Evolutionary conservation across 2,113 vertebrate genomes (phyloP), one percentile per base, ranked within the genome.

Genomic region (Rhinolophus sinicus): DNA sequence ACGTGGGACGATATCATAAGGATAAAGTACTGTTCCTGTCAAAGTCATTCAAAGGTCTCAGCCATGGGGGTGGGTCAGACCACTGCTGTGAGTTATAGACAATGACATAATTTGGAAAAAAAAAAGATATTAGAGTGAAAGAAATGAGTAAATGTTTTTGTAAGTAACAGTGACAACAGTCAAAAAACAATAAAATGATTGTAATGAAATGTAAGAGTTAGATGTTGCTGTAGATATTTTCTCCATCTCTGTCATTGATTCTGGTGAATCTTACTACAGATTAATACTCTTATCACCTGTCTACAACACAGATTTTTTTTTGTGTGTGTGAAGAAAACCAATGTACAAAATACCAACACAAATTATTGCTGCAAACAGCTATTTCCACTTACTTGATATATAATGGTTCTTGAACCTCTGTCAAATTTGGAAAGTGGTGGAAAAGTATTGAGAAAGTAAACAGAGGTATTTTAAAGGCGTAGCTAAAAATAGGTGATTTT

Each of bases 361-460:
- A 76, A 73, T 85, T 82, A 69, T 80, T 93, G 8, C 22, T 62
- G 38, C 69, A 97, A 78, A 82, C 54, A 77, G 4, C 85, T 88
- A 64, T 40, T 87, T 84, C 56, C 3, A 72, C 5, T 84, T 93
- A 50, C 82, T 96, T 96, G 18, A 95, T 56, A 58, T 69, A 35
- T 76, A 94, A 88, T 70, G 5, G 7, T 91, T 54, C 13, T 6
- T 94, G 19, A 80, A 76, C 3, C 21, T 70, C 65, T n/a, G 15
- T 84, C 33, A 70, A 92, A 64, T 86, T 85, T 65, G 35, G 67
- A 69, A 90, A 70, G 33, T 81, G 14, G 44, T 54, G 30, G 28
- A 54, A 85, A 82, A 93, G 16, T 88, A 80, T 67, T n/a, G 21
- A 92, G 62, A 67, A 96, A 73, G 8, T 62, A 89, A 83, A 38